phyloP scores from a whole-genome alignment of 2,888 invertebrate genomes.

The Sisyra terminalis region DNA sequence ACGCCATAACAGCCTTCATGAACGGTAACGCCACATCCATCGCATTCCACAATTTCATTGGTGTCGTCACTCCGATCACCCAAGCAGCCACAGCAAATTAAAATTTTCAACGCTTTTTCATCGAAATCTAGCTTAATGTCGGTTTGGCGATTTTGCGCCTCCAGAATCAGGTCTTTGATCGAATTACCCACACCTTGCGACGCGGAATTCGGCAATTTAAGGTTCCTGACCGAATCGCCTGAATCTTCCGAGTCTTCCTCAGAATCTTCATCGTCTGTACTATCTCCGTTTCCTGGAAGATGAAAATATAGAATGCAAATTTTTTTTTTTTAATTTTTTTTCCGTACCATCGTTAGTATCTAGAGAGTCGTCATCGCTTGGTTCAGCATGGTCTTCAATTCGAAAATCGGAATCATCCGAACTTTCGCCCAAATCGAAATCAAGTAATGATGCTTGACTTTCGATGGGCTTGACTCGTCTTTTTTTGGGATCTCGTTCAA shows the following conservation, averaged over 20 bases:
- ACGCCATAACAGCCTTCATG: slow-evolving; percentile 97
- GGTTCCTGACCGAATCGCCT: slow-evolving; percentile 22
- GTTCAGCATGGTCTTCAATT: slow-evolving; percentile 67
- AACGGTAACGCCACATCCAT: slow-evolving; percentile 89
- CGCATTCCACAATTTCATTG: slow-evolving; percentile 95
- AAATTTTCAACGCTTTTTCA: slow-evolving; percentile 43
- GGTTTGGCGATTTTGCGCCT: background rate
- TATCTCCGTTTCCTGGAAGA: slow-evolving; percentile 5
- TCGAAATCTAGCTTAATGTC: slow-evolving; percentile 16
- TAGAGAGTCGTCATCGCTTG: slow-evolving; percentile 61
- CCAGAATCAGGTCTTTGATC: background rate
- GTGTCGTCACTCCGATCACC: slow-evolving; percentile 84
- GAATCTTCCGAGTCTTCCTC: slow-evolving; percentile 27
- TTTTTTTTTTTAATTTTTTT: slow-evolving; percentile 7
- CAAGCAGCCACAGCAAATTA: slow-evolving; percentile 84
- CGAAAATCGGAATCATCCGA: slow-evolving; percentile 92
- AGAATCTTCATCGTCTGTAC: slow-evolving; percentile 21
- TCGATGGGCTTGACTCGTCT: slow-evolving; percentile 65
- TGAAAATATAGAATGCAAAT: too few relatives aligned
- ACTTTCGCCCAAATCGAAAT: slow-evolving; percentile 78
- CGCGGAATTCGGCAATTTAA: slow-evolving; percentile 15
- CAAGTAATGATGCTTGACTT: slow-evolving; percentile 54
- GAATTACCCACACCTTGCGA: slow-evolving; percentile 16
- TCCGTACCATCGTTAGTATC: slow-evolving; percentile 49
- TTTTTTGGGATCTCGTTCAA: slow-evolving; percentile 62